Evolutionary conservation across 2,888 invertebrate species (phyloP), one percentile per base, ranked within the genome.

Genomic region (Camptogramma bilineatum): DNA sequence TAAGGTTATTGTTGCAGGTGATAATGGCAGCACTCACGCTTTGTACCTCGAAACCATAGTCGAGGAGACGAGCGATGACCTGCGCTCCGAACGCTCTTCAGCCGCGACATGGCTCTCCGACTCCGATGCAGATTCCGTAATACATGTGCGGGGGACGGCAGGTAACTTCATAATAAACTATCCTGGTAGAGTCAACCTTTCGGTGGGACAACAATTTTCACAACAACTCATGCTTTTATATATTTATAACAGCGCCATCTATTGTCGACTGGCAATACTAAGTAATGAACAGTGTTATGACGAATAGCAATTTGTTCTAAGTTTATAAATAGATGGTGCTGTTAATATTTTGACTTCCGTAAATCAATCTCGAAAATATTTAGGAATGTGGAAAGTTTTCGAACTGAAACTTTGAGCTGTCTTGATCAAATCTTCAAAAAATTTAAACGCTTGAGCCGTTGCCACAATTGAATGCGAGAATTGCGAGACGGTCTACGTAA

Each of bases 51-150:
- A 97, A 88, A 97, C 97, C 24, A 97, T 97, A 84, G 94, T 97
- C 79, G 97, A 97, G 88, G 97, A 97, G 88, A 97, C 97, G 17
- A 97, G 97, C 74, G 97, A 97, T 90, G 97, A 97, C 81, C 90
- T 96, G 73, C 95, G 95, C 69, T 96, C 96, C 66, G 96, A 96
- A 82, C 95, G 95, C 66, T 95, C 95, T 66, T 94, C 94, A 47
- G 93, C 94, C 57, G 94, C 94, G 75, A 94, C 94, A 75, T 95
- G 94, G 95, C 87, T 94, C 58, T 93, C 95, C 48, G 97, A 97
- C 87, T 97, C 97, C 47, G 97, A 97, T 82, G 96, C 96, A 58
- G 97, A 96, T 74, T 97, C 96, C 69, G 97, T 97, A 64, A 97
- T 97, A 73, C 94, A 95, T 79, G 95, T 96, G 70, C 95, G 95